Conservation (phyloP, 2,113 vertebrate genomes). For the Paradoxurus hermaphroditus region DNA sequence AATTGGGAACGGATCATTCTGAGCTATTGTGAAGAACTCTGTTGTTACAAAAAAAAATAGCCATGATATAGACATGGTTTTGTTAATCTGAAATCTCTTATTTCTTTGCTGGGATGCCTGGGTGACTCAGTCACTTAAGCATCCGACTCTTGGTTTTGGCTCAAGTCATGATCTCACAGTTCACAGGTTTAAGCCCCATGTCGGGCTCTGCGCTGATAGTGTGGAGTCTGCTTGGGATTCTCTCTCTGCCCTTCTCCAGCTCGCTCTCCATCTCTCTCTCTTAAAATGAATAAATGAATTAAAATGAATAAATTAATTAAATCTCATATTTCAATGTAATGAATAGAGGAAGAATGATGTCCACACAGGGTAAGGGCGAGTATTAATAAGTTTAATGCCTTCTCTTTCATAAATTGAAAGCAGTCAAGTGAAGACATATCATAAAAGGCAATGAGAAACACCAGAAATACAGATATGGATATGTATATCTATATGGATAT, state of each 20-base stretch:
- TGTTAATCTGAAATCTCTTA: background rate
- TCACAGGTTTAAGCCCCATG: too few species aligned
- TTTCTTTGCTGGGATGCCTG: background rate
- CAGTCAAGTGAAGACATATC: background rate
- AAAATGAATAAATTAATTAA: too few species aligned
- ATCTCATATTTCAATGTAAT: background rate
- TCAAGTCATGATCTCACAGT: too few species aligned
- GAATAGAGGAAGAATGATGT: background rate
- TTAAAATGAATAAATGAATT: too few species aligned
- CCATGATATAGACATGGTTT: background rate
- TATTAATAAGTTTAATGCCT: background rate
- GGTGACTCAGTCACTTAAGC: too few species aligned
- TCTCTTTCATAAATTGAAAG: background rate
- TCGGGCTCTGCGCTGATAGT: too few species aligned
- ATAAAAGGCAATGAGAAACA: background rate
- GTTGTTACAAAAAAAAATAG: background rate
- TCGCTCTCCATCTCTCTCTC: too few species aligned
- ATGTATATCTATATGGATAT: background rate
- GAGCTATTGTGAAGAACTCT: background rate
- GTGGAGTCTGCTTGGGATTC: too few species aligned
- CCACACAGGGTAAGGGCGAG: background rate
- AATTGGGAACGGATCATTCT: background rate
- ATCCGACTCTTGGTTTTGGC: too few species aligned
- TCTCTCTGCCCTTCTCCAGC: too few species aligned
- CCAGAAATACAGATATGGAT: background rate